These are phyloP conservation scores for Cheilinus undulatus DNA, from an alignment of 2,113 vertebrate genomes.

Conservation along the genomic window DNA sequence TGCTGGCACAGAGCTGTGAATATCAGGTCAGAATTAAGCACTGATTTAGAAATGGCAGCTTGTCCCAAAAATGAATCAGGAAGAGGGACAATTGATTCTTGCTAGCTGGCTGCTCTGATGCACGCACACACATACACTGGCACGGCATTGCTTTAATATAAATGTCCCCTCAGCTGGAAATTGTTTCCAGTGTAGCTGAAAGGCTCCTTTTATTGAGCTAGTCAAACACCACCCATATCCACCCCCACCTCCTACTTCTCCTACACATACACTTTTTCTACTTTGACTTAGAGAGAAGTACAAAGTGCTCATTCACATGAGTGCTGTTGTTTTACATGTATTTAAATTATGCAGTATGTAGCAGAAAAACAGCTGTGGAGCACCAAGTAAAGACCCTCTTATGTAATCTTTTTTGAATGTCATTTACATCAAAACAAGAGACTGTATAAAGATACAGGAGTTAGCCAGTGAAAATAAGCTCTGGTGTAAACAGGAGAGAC, in stretches of 20 bases:
- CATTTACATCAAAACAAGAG: neutral
- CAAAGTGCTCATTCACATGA: neutral
- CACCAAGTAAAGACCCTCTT: conserved; percentile 5
- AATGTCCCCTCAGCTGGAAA: conserved; percentile 79
- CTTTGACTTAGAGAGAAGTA: conserved; percentile 9
- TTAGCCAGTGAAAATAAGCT: conserved; percentile 13
- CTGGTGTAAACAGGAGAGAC: neutral
- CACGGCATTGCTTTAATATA: conserved; percentile 63
- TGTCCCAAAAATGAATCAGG: conserved; percentile 38
- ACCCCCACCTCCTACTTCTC: conserved; percentile 19
- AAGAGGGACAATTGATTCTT: conserved; percentile 40
- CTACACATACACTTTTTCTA: conserved; percentile 8
- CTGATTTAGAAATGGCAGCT: conserved; percentile 48
- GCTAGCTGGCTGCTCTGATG: conserved; percentile 11
- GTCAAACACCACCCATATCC: conserved; percentile 55
- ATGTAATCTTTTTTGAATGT: conserved; percentile 12
- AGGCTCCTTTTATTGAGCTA: conserved; percentile 79
- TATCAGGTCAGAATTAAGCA: conserved; percentile 38
- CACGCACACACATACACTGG: conserved; percentile 36
- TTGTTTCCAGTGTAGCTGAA: conserved; percentile 81
- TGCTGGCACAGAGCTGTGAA: conserved; percentile 17
- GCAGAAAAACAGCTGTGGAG: conserved; percentile 16
- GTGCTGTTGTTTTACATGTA: conserved; percentile 31
- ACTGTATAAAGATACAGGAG: neutral
- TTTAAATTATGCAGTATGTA: conserved; percentile 22